Conservation (phyloP, 2,797 vertebrate species). For the Mormyrops attenuatus region DNA sequence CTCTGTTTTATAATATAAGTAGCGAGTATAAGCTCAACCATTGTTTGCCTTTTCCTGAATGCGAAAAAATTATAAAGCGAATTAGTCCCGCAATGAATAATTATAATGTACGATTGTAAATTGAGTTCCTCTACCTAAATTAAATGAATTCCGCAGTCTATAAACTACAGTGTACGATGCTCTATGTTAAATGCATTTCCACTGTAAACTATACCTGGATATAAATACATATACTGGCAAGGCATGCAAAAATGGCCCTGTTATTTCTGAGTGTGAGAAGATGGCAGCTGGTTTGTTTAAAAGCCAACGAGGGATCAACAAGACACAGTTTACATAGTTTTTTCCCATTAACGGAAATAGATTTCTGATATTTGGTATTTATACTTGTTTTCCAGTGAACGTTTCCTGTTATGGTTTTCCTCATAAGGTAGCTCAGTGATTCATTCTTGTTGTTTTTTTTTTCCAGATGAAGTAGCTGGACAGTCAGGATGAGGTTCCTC, state of each 20-base stretch:
- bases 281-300: not conserved
- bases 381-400: not conserved
- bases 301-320: not conserved
- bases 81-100: not conserved
- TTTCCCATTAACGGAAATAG: not conserved
- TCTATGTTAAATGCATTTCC: not conserved
- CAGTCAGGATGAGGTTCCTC: not conserved
- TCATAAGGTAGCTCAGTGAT: not conserved
- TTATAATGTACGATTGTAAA: not conserved
- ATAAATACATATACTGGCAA: constrained; percentile 3
- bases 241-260: not conserved
- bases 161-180: not conserved
- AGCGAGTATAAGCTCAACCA: not conserved
- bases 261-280: not conserved
- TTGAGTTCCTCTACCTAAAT: not conserved
- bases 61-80: not conserved
- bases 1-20: not conserved
- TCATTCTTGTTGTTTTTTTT: not conserved
- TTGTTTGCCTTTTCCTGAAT: not conserved
- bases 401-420: not conserved
- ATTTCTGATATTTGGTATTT: not conserved
- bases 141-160: not conserved
- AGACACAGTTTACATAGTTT: not conserved
- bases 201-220: not conserved
- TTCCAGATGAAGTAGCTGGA: not conserved